Evolutionary conservation across 2,113 vertebrate species (phyloP).

Genomic region (Scatophagus argus): DNA sequence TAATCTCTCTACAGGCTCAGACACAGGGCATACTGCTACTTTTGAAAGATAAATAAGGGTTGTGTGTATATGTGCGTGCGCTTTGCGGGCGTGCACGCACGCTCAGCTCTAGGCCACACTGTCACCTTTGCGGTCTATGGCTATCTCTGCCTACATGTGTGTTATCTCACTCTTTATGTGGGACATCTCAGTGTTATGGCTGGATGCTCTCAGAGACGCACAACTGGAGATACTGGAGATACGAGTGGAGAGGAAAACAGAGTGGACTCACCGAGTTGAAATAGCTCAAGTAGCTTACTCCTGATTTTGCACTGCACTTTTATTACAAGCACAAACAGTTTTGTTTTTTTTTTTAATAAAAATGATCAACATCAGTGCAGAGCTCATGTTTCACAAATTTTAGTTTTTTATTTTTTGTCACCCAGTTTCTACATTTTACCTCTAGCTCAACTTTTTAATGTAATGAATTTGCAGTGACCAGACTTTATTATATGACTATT

Average conservation of each 20-base stretch:
- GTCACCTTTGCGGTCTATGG: neutral
- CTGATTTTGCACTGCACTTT: no score
- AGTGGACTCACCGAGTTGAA: neutral
- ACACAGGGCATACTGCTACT: constrained; percentile 20
- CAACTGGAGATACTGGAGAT: constrained; percentile 10
- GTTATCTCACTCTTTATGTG: constrained; percentile 10
- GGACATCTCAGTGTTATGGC: constrained; percentile 45
- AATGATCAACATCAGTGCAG: no score
- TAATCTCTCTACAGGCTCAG: constrained; percentile 25
- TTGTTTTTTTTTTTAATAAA: no score
- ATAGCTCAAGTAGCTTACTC: no score
- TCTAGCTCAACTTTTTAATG: no score
- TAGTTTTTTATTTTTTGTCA: no score
- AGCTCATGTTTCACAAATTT: no score
- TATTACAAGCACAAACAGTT: no score
- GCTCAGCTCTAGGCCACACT: neutral
- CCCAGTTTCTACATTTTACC: no score
- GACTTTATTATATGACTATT: no score
- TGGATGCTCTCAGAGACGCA: no score
- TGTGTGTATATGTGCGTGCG: constrained; percentile 3
- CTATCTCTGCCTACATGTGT: neutral
- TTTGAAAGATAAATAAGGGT: constrained; percentile 47
- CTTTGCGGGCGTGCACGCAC: neutral
- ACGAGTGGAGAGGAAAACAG: neutral
- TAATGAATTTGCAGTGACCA: no score